phyloP scores from a whole-genome alignment of 2,113 vertebrate genomes.

The Poecile atricapillus region DNA sequence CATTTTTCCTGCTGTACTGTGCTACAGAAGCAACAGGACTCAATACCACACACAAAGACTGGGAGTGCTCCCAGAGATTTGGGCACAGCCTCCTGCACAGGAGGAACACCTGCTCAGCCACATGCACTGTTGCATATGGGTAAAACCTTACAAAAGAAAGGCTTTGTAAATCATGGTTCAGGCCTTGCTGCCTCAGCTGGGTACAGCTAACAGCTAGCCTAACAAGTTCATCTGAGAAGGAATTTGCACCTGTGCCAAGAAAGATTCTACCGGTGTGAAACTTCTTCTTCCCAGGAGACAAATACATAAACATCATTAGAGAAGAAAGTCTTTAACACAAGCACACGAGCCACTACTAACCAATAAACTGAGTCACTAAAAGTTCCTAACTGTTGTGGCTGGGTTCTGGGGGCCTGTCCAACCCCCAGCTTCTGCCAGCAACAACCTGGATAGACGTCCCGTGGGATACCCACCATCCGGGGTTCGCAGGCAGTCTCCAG shows the following conservation, averaged over 20 bases:
- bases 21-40: not conserved
- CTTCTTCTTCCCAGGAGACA: not conserved
- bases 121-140: no score
- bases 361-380: no score
- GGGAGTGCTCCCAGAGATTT: not conserved
- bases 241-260: not conserved
- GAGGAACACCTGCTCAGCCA: not conserved
- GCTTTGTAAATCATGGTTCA: not conserved
- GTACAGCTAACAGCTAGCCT: not conserved
- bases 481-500: no score
- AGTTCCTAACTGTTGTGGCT: no score
- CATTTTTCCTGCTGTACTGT: not conserved
- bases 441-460: no score
- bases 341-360: not conserved
- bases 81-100: not conserved
- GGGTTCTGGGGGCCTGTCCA: no score
- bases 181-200: not conserved
- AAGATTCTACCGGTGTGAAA: not conserved
- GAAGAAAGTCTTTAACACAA: no score
- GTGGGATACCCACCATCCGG: no score
- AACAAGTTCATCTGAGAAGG: no score
- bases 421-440: no score
- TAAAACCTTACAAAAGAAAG: not conserved
- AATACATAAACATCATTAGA: not conserved
- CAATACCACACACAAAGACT: not conserved